These are phyloP conservation scores for Pseudochaenichthys georgianus DNA, from an alignment of 2,797 vertebrate species.

Conservation along the genomic window DNA sequence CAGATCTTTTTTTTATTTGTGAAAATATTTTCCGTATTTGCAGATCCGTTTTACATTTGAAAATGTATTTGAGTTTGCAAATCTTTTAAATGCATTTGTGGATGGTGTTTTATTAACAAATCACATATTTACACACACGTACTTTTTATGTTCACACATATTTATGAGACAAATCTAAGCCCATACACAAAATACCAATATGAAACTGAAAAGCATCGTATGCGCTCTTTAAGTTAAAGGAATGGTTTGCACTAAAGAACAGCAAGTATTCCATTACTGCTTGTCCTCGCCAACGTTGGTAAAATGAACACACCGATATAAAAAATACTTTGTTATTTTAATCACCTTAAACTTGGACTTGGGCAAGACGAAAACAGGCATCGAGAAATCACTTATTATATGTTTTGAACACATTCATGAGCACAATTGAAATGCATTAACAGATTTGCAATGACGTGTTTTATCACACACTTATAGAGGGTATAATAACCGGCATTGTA, in stretches of 20 bases:
- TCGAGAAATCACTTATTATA: neutral
- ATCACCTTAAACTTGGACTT: conserved; percentile 47
- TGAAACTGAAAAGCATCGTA: too few species aligned
- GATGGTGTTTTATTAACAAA: too few species aligned
- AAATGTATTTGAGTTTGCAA: too few species aligned
- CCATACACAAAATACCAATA: too few species aligned
- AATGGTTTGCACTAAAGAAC: conserved; percentile 61
- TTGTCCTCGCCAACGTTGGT: conserved; percentile 53
- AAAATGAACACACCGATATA: conserved; percentile 35
- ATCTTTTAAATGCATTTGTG: too few species aligned
- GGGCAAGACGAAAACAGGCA: conserved; percentile 13
- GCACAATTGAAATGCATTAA: conserved; percentile 13
- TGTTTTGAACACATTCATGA: conserved; percentile 3
- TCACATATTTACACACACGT: too few species aligned
- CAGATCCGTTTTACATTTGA: too few species aligned
- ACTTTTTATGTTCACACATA: too few species aligned
- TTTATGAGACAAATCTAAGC: too few species aligned
- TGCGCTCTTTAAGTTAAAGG: conserved; percentile 70
- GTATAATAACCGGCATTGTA: conserved; percentile 24
- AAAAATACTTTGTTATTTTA: conserved; percentile 54
- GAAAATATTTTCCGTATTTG: too few species aligned
- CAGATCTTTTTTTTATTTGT: too few species aligned
- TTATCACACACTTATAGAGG: conserved; percentile 15
- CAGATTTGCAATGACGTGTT: neutral
- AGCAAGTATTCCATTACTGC: conserved; percentile 63